phyloP scores from a whole-genome alignment of 2,113 vertebrate species.

The Eretmochelys imbricata region DNA sequence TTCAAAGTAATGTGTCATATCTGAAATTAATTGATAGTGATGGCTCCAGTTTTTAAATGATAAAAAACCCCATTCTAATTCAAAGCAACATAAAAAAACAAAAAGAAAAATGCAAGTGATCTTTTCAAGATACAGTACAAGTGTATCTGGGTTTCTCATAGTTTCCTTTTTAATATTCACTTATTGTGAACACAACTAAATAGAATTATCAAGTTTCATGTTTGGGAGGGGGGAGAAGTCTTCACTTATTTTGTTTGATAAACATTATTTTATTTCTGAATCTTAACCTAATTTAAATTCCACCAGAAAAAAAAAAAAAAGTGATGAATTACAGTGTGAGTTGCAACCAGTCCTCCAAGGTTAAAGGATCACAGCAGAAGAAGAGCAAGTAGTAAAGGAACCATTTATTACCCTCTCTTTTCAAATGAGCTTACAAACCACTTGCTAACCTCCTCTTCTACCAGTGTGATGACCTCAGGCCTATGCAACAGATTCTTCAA shows the following conservation, averaged over 20 bases:
- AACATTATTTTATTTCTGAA: background rate
- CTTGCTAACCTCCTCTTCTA: background rate
- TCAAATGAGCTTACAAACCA: background rate
- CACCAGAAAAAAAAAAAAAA: background rate
- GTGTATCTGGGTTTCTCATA: background rate
- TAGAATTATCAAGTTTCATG: accelerated
- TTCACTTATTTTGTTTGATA: background rate
- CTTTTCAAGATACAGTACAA: background rate
- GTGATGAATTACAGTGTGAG: background rate
- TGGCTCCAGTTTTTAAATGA: background rate
- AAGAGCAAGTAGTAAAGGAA: background rate
- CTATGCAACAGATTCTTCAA: background rate
- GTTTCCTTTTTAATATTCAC: background rate
- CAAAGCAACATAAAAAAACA: background rate
- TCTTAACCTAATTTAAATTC: background rate
- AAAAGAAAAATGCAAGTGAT: background rate
- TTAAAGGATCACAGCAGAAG: background rate
- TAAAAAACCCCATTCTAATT: background rate
- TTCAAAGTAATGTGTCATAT: background rate
- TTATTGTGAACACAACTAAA: background rate
- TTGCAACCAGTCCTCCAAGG: background rate
- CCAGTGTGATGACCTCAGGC: background rate
- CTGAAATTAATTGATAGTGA: background rate
- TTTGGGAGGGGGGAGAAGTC: background rate
- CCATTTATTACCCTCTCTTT: background rate